Conservation (phyloP, 2,797 vertebrate species). For the Agapornis canus region DNA sequence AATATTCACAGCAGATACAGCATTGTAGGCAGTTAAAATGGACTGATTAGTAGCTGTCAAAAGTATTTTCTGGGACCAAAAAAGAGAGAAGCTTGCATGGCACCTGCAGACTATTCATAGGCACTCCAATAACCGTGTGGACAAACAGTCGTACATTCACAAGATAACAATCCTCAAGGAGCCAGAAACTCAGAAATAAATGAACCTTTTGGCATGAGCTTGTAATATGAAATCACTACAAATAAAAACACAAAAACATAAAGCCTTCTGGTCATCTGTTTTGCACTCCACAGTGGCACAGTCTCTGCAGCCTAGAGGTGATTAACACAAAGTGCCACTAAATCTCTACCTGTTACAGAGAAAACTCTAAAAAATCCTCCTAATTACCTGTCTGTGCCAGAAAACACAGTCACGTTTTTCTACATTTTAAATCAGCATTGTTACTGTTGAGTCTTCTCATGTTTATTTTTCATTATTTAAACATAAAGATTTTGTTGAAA, state of each 20-base stretch:
- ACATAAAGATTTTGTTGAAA: slow-evolving; percentile 70
- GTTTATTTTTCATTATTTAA: slow-evolving; percentile 52
- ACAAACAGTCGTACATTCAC: slow-evolving; percentile 8
- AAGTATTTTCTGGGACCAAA: background rate
- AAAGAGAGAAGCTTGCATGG: background rate
- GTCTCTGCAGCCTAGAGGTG: background rate
- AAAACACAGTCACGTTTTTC: slow-evolving; percentile 26
- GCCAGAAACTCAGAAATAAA: slow-evolving; percentile 29
- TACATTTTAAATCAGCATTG: slow-evolving; percentile 49
- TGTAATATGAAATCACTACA: background rate
- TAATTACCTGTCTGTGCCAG: background rate
- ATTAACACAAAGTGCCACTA: slow-evolving; percentile 30
- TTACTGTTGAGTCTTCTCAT: slow-evolving; percentile 35
- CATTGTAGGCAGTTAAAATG: background rate
- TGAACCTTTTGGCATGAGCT: slow-evolving; percentile 16
- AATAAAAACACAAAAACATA: slow-evolving; percentile 29
- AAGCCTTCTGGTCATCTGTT: slow-evolving; percentile 44
- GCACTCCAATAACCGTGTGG: background rate
- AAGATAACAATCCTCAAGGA: background rate
- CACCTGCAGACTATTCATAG: slow-evolving; percentile 27
- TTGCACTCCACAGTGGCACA: background rate
- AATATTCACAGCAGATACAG: background rate
- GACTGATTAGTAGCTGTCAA: background rate
- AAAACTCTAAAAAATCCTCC: background rate
- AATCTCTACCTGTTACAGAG: slow-evolving; percentile 17